Evolutionary conservation across 2,888 invertebrate species (phyloP), one percentile per base, ranked within the genome.

Genomic region (Auanema sp.): DNA sequence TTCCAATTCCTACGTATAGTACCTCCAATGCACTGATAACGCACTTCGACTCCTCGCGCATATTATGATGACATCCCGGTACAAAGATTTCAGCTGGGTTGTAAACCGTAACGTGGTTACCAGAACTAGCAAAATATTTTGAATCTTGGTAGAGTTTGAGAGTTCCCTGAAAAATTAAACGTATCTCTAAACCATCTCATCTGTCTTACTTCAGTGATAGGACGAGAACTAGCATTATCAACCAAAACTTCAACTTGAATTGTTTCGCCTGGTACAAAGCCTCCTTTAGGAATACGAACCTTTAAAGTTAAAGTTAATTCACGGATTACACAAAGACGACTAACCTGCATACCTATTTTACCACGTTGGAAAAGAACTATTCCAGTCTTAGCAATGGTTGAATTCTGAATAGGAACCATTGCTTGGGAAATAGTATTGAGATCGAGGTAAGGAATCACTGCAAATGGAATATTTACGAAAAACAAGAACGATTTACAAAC

Each of bases 261-360:
- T 0, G 65, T 67, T 53, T 72, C 69, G 4, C 72, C 72, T 0
- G 69, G 69, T 3, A 72, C 69, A 23, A 67, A 70, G 2, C 72
- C 72, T 49, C 62, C 43, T 21, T 63, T 58, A 1, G 72, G 64
- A 23, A 72, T 69, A 42, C 65, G 49, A 21, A 66, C 58, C 71
- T 72, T 49, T 16, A 62, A 43, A 47, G 10, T 10, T 47, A 5
- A 47, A 6, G 47, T 47, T 47, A 3, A 47, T 47, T 5, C 10
- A 6, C 16, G 16, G 47, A 47, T 3, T 16, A n/a, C 23, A 8
- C 10, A n/a, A 52, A n/a, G 18, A 12, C 10, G 14, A 11, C 50
- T 1, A 24, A 51, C 57, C 51, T 62, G 52, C 23, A 62, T 42
- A 14, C 16, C 18, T n/a, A 62, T 42, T 51, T 62, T 62, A 11